Percentiles rank a stretch among this genome's conserved stretches.
Evolutionary conservation across 2,113 vertebrate genomes (phyloP).

Genomic region (Telmatochromis sp.): DNA sequence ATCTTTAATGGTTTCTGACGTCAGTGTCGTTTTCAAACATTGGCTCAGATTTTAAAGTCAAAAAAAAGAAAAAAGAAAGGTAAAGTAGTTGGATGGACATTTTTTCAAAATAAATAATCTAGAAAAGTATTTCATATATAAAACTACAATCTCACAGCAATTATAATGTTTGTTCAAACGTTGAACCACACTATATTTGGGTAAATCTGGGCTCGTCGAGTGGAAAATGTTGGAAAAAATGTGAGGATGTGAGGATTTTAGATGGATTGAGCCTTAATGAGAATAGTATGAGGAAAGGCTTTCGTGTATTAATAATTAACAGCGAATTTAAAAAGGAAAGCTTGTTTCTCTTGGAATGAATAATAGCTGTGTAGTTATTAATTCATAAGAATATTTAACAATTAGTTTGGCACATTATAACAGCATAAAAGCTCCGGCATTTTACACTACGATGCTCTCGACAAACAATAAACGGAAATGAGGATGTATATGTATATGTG

Average conservation of each 20-base stretch:
- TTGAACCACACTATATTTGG: background rate
- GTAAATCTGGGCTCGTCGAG: background rate
- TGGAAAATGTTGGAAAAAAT: background rate
- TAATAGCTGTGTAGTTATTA: background rate
- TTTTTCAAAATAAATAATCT: background rate
- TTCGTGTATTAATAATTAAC: background rate
- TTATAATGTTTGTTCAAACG: background rate
- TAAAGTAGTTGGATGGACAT: background rate
- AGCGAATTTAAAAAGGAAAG: background rate
- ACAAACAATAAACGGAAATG: background rate
- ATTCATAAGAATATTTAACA: background rate
- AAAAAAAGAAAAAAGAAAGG: accelerated
- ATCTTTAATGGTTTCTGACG: background rate
- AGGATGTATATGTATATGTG: no score
- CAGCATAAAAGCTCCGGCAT: background rate
- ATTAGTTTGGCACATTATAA: background rate
- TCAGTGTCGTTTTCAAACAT: background rate
- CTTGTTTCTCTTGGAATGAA: background rate
- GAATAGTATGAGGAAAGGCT: background rate
- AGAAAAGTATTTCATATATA: background rate
- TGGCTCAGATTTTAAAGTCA: background rate
- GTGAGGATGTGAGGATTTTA: background rate
- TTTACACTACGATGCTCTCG: background rate
- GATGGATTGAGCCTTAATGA: background rate
- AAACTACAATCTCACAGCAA: background rate